These are phyloP conservation scores for Symphodus melops DNA, from an alignment of 2,113 vertebrate species.

Conservation along the genomic window DNA sequence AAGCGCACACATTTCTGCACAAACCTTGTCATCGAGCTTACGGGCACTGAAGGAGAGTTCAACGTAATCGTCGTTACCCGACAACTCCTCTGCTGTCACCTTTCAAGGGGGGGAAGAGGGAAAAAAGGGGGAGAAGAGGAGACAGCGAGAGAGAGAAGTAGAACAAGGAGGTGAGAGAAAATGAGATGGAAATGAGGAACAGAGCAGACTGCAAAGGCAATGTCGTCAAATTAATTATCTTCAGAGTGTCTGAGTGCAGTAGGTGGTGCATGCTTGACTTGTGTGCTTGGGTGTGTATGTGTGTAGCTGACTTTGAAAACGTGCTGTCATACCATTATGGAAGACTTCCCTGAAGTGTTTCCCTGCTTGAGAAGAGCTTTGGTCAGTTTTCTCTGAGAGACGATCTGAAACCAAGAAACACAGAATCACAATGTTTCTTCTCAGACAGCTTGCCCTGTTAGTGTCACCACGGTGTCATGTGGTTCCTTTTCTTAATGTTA, in stretches of 20 bases:
- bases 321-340: constrained; percentile 90
- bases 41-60: constrained; percentile 97
- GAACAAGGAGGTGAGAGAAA: constrained; percentile 51
- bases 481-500: background rate
- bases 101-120: constrained; percentile 58
- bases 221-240: constrained; percentile 67
- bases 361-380: constrained; percentile 97
- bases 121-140: background rate
- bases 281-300: constrained; percentile 3
- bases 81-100: constrained; percentile 98
- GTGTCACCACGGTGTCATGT: background rate
- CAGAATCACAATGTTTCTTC: background rate
- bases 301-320: constrained; percentile 1
- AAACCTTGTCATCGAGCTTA: constrained; percentile 98
- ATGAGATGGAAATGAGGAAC: constrained; percentile 67
- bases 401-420: constrained; percentile 86
- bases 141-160: background rate
- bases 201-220: constrained; percentile 46
- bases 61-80: constrained; percentile 97
- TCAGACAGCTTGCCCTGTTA: background rate
- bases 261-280: constrained; percentile 9
- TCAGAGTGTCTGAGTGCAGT: constrained; percentile 28
- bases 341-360: constrained; percentile 96
- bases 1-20: constrained; percentile 18
- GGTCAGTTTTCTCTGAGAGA: constrained; percentile 96